Base-by-base conservation (phyloP, 2,888 invertebrate genomes). In the Chrysopilus asiliformis region DNA sequence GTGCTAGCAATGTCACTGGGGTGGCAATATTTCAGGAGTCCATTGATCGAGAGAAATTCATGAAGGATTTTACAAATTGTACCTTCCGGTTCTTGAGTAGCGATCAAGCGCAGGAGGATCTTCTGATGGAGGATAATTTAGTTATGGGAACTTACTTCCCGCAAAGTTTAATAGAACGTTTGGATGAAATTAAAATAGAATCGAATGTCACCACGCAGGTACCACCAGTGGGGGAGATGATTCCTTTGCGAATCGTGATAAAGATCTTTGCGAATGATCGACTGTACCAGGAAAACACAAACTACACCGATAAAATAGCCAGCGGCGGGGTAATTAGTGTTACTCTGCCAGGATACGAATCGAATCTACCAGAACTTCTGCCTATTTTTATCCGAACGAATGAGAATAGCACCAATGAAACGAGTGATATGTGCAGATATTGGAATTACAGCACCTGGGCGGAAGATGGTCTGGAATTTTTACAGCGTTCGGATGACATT, bases 361-460 rank as follows among this genome's bases (percentile, higher is more conserved):
- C 65, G 1, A 70, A 72, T 53, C 59, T 76, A 14, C 60, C 70
- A 32, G 57, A 64, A 47, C 60, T 70, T 2, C 53, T 78, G 30
- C 70, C 71, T 2, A 50, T 78, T 10, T 47, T 74, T 3, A 36
- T 57, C 24, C 44, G 46, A 3, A 52, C 50, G 2, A 39, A 40
- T 10, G 13, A 20, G 2, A 15, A 33, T 13, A 49, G 50, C 33
- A 38, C 49, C 13, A 43, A 45, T 18, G 33, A 44, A 33, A 41
- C 43, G 10, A 39, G 53, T n/a, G 55, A 53, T 14, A 55, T 56
- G 17, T 75, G 75, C 48, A 67, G 68, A 3, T 74, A 66, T 50
- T 75, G 74, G 75, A 68, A 74, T 47, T 72, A 70, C 56, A 32
- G 71, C 66, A 31, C 58, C 17, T 78, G 77, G 77, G 68, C 68